Evolutionary conservation across 2,888 invertebrate species (phyloP).

Genomic region (Apantesis nais): DNA sequence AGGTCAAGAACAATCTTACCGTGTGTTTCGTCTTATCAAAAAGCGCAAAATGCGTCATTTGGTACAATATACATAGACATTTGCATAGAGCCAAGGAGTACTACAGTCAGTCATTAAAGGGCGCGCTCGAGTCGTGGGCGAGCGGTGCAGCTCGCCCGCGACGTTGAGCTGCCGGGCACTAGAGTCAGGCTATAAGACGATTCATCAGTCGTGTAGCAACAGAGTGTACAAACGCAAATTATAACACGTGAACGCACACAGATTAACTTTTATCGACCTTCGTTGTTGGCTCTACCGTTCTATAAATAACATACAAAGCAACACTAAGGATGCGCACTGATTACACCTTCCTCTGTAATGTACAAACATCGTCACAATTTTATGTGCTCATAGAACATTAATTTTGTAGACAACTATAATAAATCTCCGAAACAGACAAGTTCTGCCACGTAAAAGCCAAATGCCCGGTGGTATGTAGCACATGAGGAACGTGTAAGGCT

Average conservation of each 20-base stretch:
- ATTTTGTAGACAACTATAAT: neutral
- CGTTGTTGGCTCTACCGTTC: conserved; percentile 47
- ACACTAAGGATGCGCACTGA: conserved; percentile 51
- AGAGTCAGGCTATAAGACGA: neutral
- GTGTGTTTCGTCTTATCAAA: conserved; percentile 21
- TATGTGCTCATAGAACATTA: neutral
- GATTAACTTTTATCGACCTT: conserved; percentile 42
- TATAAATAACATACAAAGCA: conserved; percentile 58
- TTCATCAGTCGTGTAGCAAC: conserved; percentile 5
- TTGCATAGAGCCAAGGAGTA: conserved; percentile 22
- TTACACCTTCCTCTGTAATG: conserved; percentile 38
- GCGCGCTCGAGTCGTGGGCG: conserved; percentile 2
- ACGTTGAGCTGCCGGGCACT: neutral
- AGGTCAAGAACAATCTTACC: conserved; percentile 31
- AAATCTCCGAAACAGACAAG: neutral
- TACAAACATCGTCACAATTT: conserved; percentile 7
- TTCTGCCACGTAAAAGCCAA: neutral
- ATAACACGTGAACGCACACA: conserved; percentile 31
- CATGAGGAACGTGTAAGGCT: conserved; percentile 11
- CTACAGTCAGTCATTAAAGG: conserved; percentile 21
- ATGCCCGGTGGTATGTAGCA: neutral
- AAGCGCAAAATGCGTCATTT: conserved; percentile 27
- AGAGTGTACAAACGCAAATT: conserved; percentile 23
- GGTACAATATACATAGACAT: conserved; percentile 23
- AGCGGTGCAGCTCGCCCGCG: neutral